Conservation (phyloP, 2,888 invertebrate genomes). For the Diarsia dahlii region DNA sequence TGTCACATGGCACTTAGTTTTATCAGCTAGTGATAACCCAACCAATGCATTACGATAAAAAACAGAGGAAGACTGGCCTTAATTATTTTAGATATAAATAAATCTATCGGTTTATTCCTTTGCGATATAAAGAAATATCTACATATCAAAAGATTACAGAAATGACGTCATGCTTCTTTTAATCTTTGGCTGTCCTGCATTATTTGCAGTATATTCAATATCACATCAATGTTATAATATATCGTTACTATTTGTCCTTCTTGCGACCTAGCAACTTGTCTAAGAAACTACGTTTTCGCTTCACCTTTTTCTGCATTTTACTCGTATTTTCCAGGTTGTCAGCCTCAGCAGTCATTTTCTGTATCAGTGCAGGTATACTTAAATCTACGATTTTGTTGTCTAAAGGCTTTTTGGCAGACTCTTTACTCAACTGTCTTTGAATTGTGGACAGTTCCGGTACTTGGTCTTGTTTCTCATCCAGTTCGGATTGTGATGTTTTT, state of each 20-base stretch:
- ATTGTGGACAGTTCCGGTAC: constrained; percentile 83
- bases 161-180: constrained; percentile 82
- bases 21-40: constrained; percentile 88
- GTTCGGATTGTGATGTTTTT: constrained; percentile 80
- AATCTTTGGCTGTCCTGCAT: constrained; percentile 87
- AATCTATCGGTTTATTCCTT: constrained; percentile 72
- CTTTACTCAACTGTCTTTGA: constrained; percentile 80
- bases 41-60: constrained; percentile 88
- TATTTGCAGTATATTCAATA: constrained; percentile 74
- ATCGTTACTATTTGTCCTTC: constrained; percentile 78
- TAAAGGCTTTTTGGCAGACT: constrained; percentile 75
- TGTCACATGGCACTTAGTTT: constrained; percentile 87
- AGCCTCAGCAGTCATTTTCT: constrained; percentile 84
- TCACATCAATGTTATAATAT: constrained; percentile 73
- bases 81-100: constrained; percentile 80
- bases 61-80: constrained; percentile 84
- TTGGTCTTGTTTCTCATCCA: constrained; percentile 83
- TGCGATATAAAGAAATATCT: constrained; percentile 69
- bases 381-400: constrained; percentile 79
- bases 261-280: constrained; percentile 88
- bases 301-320: constrained; percentile 82
- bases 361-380: constrained; percentile 84
- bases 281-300: constrained; percentile 88
- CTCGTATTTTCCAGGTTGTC: constrained; percentile 80
- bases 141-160: constrained; percentile 81